Evolutionary conservation across 2,113 vertebrate species (phyloP).

Genomic region (Heptranchias perlo): DNA sequence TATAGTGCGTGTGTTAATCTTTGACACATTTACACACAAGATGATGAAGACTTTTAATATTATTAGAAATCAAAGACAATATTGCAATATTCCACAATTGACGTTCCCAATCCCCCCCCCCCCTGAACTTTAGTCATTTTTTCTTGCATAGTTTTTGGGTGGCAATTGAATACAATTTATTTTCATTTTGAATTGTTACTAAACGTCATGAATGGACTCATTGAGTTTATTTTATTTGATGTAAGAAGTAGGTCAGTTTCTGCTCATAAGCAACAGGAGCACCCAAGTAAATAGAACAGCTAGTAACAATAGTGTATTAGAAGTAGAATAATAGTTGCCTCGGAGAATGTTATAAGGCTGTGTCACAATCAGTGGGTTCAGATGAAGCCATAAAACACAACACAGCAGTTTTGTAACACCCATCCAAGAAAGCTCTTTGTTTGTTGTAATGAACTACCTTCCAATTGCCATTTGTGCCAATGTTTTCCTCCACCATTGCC

Average conservation of each 20-base stretch:
- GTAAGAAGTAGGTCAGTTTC: slow-evolving; percentile 25
- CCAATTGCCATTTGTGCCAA: slow-evolving; percentile 20
- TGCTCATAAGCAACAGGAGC: background rate
- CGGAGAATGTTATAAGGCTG: slow-evolving; percentile 10
- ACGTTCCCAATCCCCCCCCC: background rate
- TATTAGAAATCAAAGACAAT: background rate
- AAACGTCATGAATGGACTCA: background rate
- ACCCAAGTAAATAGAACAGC: background rate
- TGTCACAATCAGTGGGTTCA: background rate
- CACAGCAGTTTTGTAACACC: slow-evolving; percentile 11
- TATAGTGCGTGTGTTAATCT: background rate
- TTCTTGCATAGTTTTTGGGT: background rate
- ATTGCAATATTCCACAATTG: background rate
- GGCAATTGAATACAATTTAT: background rate
- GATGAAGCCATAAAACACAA: slow-evolving; percentile 19
- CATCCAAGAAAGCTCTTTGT: slow-evolving; percentile 27
- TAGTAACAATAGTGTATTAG: background rate
- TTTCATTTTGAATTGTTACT: slow-evolving; percentile 27
- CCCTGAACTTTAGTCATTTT: background rate
- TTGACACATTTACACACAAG: background rate
- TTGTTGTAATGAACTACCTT: background rate
- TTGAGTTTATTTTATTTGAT: background rate
- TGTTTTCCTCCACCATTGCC: background rate
- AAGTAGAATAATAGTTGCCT: slow-evolving; percentile 2
- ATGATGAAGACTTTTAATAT: background rate